phyloP scores from a whole-genome alignment of 2,113 vertebrate species.

The Galbula dea region DNA sequence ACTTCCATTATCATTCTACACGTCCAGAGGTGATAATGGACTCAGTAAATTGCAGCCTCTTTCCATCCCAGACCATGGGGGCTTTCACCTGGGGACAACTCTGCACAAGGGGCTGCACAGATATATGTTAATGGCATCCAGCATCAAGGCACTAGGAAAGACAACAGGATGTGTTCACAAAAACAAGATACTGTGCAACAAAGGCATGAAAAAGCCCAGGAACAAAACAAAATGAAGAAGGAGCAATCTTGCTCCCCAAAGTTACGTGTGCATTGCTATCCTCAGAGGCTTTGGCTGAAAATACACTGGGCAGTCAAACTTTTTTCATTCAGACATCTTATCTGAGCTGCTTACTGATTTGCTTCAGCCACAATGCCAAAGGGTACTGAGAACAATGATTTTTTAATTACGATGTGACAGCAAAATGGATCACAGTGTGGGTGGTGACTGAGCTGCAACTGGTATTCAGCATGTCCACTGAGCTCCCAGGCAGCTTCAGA shows the following conservation, averaged over 20 bases:
- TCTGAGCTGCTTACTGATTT: not conserved
- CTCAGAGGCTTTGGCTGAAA: not conserved
- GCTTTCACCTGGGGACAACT: constrained; percentile 70
- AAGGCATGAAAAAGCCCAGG: constrained; percentile 42
- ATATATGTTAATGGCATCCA: constrained; percentile 70
- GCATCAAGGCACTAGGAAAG: constrained; percentile 7
- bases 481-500: not conserved
- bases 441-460: not conserved
- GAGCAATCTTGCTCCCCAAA: not conserved
- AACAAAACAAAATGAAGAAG: constrained; percentile 33
- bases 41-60: constrained; percentile 78
- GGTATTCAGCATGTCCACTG: not conserved
- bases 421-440: not conserved
- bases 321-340: not conserved
- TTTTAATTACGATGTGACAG: constrained; percentile 39
- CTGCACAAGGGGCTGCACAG: constrained; percentile 66
- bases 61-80: constrained; percentile 69
- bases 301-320: not conserved
- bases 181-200: not conserved
- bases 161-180: constrained; percentile 19
- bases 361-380: not conserved
- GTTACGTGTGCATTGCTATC: not conserved
- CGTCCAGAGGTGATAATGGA: constrained; percentile 88
- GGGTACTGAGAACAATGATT: not conserved
- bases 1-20: constrained; percentile 85